phyloP scores from a whole-genome alignment of 2,888 invertebrate genomes.

The Norana najaformis region DNA sequence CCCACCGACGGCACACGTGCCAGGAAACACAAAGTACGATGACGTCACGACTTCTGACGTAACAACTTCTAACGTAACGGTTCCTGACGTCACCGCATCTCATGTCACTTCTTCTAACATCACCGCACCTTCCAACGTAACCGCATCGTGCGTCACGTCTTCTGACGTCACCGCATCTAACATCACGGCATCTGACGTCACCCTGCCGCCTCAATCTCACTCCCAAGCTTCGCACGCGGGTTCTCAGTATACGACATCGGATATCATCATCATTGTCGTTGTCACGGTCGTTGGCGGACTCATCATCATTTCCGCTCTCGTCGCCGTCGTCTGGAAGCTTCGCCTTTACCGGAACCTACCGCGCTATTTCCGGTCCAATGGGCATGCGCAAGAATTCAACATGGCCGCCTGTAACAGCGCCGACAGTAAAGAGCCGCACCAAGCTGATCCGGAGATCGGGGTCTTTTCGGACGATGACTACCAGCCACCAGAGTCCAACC shows the following conservation, averaged over 20 bases:
- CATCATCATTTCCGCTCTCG: not conserved
- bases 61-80: not conserved
- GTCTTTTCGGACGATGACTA: not conserved
- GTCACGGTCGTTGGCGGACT: constrained; percentile 14
- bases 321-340: not conserved
- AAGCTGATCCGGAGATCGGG: not conserved
- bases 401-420: not conserved
- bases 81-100: not conserved
- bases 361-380: not conserved
- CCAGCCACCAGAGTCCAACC: not conserved
- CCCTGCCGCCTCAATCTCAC: not conserved
- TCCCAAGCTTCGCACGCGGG: not conserved
- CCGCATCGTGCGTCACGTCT: not conserved
- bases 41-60: not conserved
- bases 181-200: not conserved
- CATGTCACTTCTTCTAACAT: not conserved
- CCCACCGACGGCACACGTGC: not conserved
- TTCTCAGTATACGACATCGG: not conserved
- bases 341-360: not conserved
- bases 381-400: not conserved
- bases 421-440: not conserved
- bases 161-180: not conserved
- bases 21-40: not conserved
- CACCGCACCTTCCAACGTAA: not conserved
- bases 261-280: constrained; percentile 1